These are phyloP conservation scores for Gambusia yucatana DNA, from an alignment of 2,797 vertebrate species.

Conservation along the genomic window DNA sequence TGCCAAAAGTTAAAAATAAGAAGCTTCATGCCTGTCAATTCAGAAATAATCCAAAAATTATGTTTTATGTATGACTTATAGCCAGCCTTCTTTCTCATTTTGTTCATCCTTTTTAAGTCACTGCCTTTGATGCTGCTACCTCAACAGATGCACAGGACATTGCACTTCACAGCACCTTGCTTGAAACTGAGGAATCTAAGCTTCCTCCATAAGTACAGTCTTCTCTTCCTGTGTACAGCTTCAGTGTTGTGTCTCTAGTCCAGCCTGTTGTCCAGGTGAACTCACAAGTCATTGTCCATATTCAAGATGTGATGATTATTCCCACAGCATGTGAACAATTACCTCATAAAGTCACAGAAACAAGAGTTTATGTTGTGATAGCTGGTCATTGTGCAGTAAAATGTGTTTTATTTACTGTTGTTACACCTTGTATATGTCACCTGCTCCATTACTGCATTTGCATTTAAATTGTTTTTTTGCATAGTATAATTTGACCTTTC, in stretches of 20 bases:
- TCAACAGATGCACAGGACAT: background rate
- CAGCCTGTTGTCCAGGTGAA: background rate
- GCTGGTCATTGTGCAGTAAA: too few relatives aligned
- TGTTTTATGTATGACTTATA: background rate
- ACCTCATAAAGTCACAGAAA: background rate
- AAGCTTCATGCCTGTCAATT: background rate
- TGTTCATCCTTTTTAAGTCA: background rate
- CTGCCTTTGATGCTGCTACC: background rate
- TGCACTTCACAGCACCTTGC: background rate
- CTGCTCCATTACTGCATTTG: background rate
- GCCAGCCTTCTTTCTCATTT: background rate
- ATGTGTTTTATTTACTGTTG: background rate
- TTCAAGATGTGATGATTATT: background rate
- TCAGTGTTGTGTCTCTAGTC: background rate
- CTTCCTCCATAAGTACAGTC: background rate
- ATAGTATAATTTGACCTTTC: background rate
- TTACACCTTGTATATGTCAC: background rate
- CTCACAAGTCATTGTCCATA: background rate
- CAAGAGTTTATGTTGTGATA: background rate
- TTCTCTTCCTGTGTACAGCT: background rate
- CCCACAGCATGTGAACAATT: background rate
- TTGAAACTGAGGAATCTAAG: background rate
- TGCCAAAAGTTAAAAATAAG: background rate
- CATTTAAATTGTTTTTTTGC: background rate
- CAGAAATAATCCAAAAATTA: background rate